Conservation (phyloP, 2,797 vertebrate species). For the Calcarius lapponicus region DNA sequence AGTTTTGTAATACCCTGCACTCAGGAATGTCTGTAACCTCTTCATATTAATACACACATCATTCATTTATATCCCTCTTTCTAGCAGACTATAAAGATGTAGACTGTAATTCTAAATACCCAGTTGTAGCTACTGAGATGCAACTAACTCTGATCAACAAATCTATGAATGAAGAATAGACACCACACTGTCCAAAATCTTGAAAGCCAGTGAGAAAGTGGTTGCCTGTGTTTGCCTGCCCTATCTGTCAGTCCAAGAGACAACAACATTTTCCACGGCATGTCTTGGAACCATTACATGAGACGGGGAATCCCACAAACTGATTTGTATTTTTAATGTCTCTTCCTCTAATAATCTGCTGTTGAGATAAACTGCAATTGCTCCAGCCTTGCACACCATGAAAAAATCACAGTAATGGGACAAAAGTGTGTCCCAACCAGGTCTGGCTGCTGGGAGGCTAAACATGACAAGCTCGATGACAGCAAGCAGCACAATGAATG, state of each 20-base stretch:
- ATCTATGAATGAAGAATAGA: conserved; percentile 51
- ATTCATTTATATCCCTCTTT: not conserved
- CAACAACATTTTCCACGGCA: conserved; percentile 12
- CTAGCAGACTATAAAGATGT: not conserved
- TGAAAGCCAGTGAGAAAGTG: conserved; percentile 62
- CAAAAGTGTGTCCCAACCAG: not conserved
- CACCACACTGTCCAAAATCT: not conserved
- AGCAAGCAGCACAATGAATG: not conserved
- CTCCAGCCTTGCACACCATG: not conserved
- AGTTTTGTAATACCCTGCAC: not conserved
- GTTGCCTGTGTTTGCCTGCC: conserved; percentile 19
- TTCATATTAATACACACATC: not conserved
- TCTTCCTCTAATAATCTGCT: conserved; percentile 20
- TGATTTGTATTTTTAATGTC: conserved; percentile 37
- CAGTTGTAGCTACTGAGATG: conserved; percentile 24
- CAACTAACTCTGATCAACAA: conserved; percentile 54
- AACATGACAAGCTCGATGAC: not conserved
- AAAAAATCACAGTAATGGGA: not conserved
- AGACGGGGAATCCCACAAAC: not conserved
- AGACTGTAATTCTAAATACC: conserved; percentile 39
- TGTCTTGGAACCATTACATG: not conserved
- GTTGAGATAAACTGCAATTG: not conserved
- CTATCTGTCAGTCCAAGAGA: conserved; percentile 30
- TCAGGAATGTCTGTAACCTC: not conserved
- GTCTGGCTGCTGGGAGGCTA: not conserved